These are phyloP conservation scores for Oreochromis spilurus DNA, from an alignment of 2,113 vertebrate genomes.

Conservation along the genomic window DNA sequence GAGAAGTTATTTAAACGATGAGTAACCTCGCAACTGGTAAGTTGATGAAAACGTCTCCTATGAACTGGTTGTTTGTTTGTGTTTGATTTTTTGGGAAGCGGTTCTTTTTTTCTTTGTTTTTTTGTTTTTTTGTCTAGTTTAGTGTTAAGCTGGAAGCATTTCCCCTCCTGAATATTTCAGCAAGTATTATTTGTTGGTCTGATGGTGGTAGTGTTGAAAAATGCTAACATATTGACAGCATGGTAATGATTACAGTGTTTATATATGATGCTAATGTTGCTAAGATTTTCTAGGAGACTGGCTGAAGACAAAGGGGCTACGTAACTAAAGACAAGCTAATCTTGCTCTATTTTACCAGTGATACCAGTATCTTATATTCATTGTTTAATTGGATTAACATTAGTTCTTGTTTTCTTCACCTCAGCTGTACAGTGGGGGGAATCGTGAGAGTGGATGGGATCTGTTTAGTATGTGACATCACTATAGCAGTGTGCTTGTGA, in stretches of 20 bases:
- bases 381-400: too few species aligned
- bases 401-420: not conserved
- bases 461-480: not conserved
- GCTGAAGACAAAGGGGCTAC: not conserved
- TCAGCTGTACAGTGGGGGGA: not conserved
- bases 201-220: not conserved
- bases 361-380: not conserved
- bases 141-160: not conserved
- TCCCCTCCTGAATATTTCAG: not conserved
- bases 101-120: not conserved
- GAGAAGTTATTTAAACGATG: not conserved
- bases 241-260: not conserved
- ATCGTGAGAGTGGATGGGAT: not conserved
- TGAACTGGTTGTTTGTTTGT: not conserved
- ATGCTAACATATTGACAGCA: not conserved
- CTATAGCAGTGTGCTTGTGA: not conserved
- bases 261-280: not conserved
- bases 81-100: not conserved
- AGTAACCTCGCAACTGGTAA: fast-evolving
- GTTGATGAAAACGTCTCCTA: not conserved
- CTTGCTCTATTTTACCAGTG: not conserved
- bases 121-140: not conserved
- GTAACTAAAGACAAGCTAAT: not conserved
- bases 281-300: not conserved
- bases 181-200: not conserved